phyloP scores from a whole-genome alignment of 2,888 invertebrate species.

The Cryptus armator region DNA sequence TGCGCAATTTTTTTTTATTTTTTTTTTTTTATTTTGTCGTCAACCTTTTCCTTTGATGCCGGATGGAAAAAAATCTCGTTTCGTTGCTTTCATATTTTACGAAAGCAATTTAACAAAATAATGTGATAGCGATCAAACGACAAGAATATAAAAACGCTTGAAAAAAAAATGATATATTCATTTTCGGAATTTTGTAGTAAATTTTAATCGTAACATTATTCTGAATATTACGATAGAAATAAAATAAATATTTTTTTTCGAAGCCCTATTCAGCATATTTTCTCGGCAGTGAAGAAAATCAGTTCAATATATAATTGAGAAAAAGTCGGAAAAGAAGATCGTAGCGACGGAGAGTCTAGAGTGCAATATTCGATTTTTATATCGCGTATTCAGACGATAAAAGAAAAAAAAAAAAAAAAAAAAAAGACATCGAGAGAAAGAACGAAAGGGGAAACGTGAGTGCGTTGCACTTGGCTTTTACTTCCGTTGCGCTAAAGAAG shows the following conservation, averaged over 20 bases:
- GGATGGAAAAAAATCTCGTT: too few species aligned
- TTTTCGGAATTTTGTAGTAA: background rate
- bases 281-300: conserved; percentile 16
- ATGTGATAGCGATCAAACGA: too few species aligned
- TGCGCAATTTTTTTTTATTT: too few species aligned
- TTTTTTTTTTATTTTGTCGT: too few species aligned
- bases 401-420: conserved; percentile 55
- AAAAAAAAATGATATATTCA: background rate
- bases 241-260: conserved; percentile 1
- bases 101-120: too few species aligned
- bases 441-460: conserved; percentile 43
- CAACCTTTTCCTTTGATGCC: too few species aligned
- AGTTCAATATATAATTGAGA: conserved; percentile 56
- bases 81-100: too few species aligned
- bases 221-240: too few species aligned
- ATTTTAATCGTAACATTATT: too few species aligned
- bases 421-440: conserved; percentile 18
- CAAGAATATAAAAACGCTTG: too few species aligned
- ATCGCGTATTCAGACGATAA: conserved; percentile 34
- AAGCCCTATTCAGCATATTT: background rate
- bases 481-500: conserved; percentile 62
- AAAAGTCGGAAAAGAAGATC: conserved; percentile 42
- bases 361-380: conserved; percentile 64
- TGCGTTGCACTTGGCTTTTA: conserved; percentile 62
- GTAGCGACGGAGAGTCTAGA: conserved; percentile 13